These are phyloP conservation scores for Marmota flaviventris DNA, from an alignment of 2,113 vertebrate genomes.

Conservation along the genomic window DNA sequence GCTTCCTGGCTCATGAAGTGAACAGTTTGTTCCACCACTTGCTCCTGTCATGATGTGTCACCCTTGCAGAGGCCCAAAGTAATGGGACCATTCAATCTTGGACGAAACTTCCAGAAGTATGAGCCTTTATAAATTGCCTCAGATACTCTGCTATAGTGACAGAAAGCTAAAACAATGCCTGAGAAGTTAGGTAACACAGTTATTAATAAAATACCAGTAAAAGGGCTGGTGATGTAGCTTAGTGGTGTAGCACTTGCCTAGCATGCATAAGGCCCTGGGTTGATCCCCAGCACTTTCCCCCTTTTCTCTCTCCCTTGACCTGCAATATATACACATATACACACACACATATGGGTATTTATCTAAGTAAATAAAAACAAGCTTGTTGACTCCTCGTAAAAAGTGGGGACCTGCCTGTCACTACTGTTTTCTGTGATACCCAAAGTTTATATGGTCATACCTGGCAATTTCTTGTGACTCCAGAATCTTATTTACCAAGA, in stretches of 20 bases:
- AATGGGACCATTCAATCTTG: background rate
- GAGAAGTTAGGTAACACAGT: background rate
- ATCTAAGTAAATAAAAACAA: background rate
- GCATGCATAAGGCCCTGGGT: background rate
- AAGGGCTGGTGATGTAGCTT: background rate
- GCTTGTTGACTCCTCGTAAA: background rate
- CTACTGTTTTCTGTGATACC: background rate
- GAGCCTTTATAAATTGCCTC: background rate
- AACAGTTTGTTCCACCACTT: background rate
- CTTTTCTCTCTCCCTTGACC: background rate
- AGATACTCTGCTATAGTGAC: background rate
- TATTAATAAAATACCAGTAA: background rate
- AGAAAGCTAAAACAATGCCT: background rate
- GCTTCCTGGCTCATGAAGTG: background rate
- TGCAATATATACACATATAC: no score
- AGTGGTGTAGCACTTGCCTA: background rate
- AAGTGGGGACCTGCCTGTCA: background rate
- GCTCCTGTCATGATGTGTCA: background rate
- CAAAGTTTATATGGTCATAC: background rate
- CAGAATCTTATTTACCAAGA: slow-evolving; percentile 4
- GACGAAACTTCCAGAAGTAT: background rate
- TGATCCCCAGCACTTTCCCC: background rate
- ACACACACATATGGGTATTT: background rate
- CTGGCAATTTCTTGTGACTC: background rate
- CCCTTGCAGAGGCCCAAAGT: background rate